Evolutionary conservation across 2,888 invertebrate species (phyloP).

Genomic region (Parthenolecanium corni): DNA sequence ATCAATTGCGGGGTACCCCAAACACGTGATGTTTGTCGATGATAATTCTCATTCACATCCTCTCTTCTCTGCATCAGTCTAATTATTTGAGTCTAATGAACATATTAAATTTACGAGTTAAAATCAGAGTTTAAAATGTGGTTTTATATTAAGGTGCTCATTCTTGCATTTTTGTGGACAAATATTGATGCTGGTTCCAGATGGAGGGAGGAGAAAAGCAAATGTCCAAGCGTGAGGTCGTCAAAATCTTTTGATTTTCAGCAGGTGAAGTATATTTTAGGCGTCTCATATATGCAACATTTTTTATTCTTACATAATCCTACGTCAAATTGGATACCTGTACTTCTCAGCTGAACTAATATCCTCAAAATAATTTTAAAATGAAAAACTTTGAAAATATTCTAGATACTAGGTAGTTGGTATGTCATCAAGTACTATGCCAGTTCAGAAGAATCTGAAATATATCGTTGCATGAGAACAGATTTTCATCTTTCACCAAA

Average conservation of each 20-base stretch:
- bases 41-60: too few species aligned
- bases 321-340: too few species aligned
- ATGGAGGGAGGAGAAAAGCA: constrained; percentile 47
- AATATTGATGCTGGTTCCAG: neutral
- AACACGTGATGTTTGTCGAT: too few species aligned
- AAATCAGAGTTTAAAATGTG: neutral
- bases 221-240: constrained; percentile 68
- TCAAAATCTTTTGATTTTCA: constrained; percentile 66
- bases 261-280: constrained; percentile 44
- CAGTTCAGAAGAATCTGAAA: constrained; percentile 72
- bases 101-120: too few species aligned
- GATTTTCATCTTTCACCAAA: constrained; percentile 47
- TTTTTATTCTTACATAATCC: too few species aligned
- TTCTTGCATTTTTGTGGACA: neutral
- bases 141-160: neutral
- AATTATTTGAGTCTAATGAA: too few species aligned
- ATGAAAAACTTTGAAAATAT: constrained; percentile 3
- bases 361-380: neutral
- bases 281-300: neutral
- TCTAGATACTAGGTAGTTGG: constrained; percentile 69
- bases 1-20: too few species aligned
- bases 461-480: constrained; percentile 75
- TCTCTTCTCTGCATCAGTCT: too few species aligned
- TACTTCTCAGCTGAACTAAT: too few species aligned
- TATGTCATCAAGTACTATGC: constrained; percentile 80